Percentiles rank a stretch among this genome's conserved stretches.
phyloP scores from a whole-genome alignment of 2,888 invertebrate genomes.

The Pachycephus smyrnensis region DNA sequence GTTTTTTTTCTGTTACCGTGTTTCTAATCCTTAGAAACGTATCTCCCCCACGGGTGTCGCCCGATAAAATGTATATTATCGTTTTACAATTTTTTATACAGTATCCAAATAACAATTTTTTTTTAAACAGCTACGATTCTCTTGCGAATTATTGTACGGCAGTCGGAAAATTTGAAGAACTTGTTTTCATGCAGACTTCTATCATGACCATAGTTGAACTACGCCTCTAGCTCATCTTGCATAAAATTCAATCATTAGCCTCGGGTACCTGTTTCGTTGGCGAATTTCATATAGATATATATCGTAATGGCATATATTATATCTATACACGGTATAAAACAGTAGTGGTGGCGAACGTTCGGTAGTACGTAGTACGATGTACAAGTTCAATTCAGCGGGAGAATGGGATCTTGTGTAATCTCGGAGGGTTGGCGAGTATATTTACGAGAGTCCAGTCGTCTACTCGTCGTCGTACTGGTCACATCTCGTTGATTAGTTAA shows the following conservation, averaged over 20 bases:
- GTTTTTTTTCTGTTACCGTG: no score
- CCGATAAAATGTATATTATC: no score
- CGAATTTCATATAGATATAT: not conserved
- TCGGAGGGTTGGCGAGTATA: slow-evolving; percentile 42
- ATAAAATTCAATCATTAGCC: not conserved
- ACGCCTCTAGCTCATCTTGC: not conserved
- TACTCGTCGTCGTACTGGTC: slow-evolving; percentile 34
- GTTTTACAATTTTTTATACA: no score
- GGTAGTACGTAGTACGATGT: slow-evolving; percentile 20
- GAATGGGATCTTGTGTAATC: slow-evolving; percentile 45
- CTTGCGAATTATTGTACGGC: not conserved
- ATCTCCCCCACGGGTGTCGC: no score
- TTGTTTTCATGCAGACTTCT: no score
- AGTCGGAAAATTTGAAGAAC: not conserved
- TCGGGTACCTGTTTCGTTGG: not conserved
- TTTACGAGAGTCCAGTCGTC: slow-evolving; percentile 44
- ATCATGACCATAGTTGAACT: not conserved
- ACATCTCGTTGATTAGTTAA: slow-evolving; percentile 32
- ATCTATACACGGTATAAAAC: not conserved
- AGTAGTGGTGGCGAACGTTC: not conserved
- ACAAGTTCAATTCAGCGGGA: slow-evolving; percentile 39
- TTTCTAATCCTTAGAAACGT: no score
- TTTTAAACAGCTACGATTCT: not conserved
- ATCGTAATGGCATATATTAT: not conserved
- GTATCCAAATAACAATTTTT: not conserved